phyloP scores from a whole-genome alignment of 2,797 vertebrate species.

The Scyliorhinus canicula region DNA sequence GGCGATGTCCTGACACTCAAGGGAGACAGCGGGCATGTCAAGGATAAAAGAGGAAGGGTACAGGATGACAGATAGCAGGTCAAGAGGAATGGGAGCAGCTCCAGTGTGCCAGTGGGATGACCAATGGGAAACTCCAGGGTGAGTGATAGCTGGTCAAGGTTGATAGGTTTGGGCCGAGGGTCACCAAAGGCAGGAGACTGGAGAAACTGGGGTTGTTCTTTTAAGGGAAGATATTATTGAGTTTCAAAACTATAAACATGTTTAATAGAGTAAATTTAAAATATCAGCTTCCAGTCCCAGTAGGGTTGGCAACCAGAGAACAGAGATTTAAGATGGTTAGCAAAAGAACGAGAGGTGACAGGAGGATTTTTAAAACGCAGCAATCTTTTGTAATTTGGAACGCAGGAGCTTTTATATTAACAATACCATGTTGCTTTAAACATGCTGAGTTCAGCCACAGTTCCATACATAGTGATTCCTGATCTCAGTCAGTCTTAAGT shows the following conservation, averaged over 20 bases:
- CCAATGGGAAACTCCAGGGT: too few species aligned
- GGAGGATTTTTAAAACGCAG: neutral
- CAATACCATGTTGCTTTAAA: neutral
- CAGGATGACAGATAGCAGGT: too few species aligned
- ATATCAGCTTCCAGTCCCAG: neutral
- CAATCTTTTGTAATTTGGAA: neutral
- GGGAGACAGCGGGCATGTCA: too few species aligned
- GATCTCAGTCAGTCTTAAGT: neutral
- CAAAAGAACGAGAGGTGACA: neutral
- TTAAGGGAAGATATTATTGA: neutral
- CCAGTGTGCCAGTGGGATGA: too few species aligned
- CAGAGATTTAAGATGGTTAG: neutral
- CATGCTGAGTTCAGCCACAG: too few species aligned
- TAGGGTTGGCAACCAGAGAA: neutral
- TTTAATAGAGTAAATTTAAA: neutral
- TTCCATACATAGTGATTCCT: neutral
- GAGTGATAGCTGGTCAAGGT: too few species aligned
- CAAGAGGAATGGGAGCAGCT: too few species aligned
- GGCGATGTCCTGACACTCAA: too few species aligned
- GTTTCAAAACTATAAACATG: neutral
- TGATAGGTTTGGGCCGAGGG: too few species aligned
- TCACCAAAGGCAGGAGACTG: neutral
- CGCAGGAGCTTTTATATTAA: neutral
- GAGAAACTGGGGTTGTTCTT: neutral
- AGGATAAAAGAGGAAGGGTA: too few species aligned